These are phyloP conservation scores for Therioaphis trifolii DNA, from an alignment of 2,888 invertebrate species.

Conservation along the genomic window DNA sequence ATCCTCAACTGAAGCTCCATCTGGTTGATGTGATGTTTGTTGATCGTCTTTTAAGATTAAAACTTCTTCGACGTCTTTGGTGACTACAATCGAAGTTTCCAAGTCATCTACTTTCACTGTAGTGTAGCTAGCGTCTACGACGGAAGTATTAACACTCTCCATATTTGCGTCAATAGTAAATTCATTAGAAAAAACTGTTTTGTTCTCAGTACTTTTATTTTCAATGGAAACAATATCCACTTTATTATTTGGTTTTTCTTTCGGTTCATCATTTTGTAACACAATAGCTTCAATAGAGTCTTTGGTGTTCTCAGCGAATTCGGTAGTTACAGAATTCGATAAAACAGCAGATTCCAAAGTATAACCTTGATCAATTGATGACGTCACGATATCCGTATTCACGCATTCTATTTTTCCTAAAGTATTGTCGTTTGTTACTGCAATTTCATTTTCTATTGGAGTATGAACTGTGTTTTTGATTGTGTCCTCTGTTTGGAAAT, in stretches of 20 bases:
- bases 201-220: not conserved
- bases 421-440: not conserved
- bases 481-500: not conserved
- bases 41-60: not conserved
- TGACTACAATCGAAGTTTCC: too few relatives aligned
- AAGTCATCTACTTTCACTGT: too few relatives aligned
- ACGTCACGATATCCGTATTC: too few relatives aligned
- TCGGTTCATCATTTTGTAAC: not conserved
- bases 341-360: not conserved
- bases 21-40: not conserved
- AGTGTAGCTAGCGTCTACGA: too few relatives aligned
- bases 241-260: not conserved
- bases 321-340: not conserved
- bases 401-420: not conserved
- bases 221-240: not conserved
- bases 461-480: not conserved
- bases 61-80: not conserved
- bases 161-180: not conserved
- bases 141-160: slow-evolving; percentile 7
- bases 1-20: not conserved
- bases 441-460: not conserved
- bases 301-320: not conserved
- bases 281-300: not conserved
- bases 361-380: not conserved
- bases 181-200: not conserved